Evolutionary conservation across 2,888 invertebrate species (phyloP), one percentile per base, ranked within the genome.

Genomic region (Coenonympha glycerion): DNA sequence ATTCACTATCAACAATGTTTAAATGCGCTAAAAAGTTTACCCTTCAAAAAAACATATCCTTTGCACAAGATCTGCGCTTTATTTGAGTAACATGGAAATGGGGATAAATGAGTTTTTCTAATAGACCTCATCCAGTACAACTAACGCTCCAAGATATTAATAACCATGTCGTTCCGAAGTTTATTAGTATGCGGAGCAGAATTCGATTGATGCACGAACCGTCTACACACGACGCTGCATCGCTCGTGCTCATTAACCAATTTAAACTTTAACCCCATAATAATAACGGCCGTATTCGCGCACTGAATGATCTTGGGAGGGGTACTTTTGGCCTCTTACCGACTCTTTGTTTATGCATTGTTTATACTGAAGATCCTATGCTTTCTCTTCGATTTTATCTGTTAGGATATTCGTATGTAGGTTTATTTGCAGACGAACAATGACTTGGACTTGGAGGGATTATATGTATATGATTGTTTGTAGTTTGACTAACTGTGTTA

Each of bases 131-230:
- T 45, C 33, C 24, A 45, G 24, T 33, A 16, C 9, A 8, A 15
- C n/a, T 42, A 37, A 37, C n/a, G 3, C 15, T 49, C 49, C 18
- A 41, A 28, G 50, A 51, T 55, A 60, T 64, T 63, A 59, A 61
- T 62, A 61, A 61, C 58, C 53, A 56, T 57, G 58, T 61, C 42
- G 49, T 57, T 46, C 45, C 41, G 11, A 41, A 52, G 47, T 48
- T 53, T 61, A 74, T 76, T 76, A 71, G 71, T 76, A 76, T 76
- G 70, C 76, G 52, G 49, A 52, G 61, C 69, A 64, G 63, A 64
- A 48, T 61, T 62, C 63, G 55, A 63, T 64, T 69, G 70, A 73
- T 68, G 68, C 71, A 69, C 65, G 69, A 65, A 58, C 22, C 40
- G 33, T 54, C 54, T 47, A 46, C 45, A 48, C 19, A 54, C 50